Evolutionary conservation across 2,797 vertebrate species (phyloP), one percentile per base, ranked within the genome.

Genomic region (Adelosebastes latens): DNA sequence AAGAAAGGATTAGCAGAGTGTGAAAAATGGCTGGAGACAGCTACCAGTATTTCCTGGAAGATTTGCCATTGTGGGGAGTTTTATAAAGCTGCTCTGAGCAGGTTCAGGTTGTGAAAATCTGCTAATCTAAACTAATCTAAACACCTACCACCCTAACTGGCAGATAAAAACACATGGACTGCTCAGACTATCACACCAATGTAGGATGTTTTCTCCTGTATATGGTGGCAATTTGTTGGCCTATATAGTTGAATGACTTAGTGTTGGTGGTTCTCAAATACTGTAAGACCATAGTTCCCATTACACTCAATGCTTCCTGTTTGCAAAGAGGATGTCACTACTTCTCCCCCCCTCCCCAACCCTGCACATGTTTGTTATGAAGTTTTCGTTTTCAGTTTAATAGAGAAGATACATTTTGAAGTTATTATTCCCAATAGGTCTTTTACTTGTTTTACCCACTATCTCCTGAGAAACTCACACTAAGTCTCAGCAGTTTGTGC

Each of bases 301-400:
- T 76, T 67, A 66, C 39, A 60, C 73, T 24, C 18, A 0, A 34
- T 64, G 55, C 79, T 92, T 92, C 91, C 90, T 91, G 81, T 88
- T 88, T 82, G 76, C 31, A 79, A 85, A 89, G 77, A 89, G 87
- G 88, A 87, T 86, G 86, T 89, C 32, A 68, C 32, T 66, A 67
- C 68, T 72, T 69, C 74, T 74, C 22, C n/a, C 22, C 39, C 5
- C 71, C 42, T 46, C 32, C 73, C 20, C 32, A 68, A 52, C 75
- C 10, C 25, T 66, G 56, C 46, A 65, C 10, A 10, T 34, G 42
- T 79, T 76, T 80, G 56, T 81, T 79, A 63, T 73, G 52, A 76
- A 12, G 49, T 75, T 83, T 64, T 56, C 5, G 32, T 24, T 69
- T 79, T 79, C 14, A 60, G 58, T 60, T 69, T 24, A 42, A 42